These are phyloP conservation scores for Silurus aristotelis DNA, from an alignment of 2,797 vertebrate genomes.

Conservation along the genomic window DNA sequence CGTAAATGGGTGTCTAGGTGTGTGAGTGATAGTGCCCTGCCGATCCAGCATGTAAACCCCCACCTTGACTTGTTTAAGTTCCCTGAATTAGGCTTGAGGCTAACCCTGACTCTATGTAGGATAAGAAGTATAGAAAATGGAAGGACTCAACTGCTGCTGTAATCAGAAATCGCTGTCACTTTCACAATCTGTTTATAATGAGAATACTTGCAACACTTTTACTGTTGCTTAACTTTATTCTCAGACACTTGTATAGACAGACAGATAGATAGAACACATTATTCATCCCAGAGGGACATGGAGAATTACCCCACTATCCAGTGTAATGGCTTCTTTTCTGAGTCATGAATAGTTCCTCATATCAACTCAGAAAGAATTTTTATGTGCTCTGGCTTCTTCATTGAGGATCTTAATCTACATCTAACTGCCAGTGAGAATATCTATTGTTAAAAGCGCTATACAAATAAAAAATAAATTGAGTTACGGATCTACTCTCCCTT, in stretches of 20 bases:
- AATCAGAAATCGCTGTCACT: background rate
- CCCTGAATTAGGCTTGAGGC: too few relatives aligned
- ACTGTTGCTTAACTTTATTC: background rate
- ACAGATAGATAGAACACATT: too few relatives aligned
- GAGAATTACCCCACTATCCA: background rate
- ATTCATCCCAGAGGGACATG: too few relatives aligned
- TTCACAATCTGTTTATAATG: background rate
- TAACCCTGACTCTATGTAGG: too few relatives aligned
- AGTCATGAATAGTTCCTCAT: background rate
- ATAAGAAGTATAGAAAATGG: too few relatives aligned
- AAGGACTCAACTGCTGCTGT: background rate
- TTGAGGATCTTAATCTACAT: background rate
- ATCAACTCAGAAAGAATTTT: background rate
- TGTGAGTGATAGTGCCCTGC: too few relatives aligned
- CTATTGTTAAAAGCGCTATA: background rate
- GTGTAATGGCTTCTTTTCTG: background rate
- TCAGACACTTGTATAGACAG: background rate
- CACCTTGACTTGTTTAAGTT: too few relatives aligned
- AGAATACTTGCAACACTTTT: background rate
- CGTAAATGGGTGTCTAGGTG: too few relatives aligned
- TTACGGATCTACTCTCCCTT: constrained; percentile 12
- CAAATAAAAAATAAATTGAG: background rate
- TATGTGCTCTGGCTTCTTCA: background rate
- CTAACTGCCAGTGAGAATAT: background rate
- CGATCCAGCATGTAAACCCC: too few relatives aligned